phyloP scores from a whole-genome alignment of 2,113 vertebrate species.

The Myrmophylax atrothorax region DNA sequence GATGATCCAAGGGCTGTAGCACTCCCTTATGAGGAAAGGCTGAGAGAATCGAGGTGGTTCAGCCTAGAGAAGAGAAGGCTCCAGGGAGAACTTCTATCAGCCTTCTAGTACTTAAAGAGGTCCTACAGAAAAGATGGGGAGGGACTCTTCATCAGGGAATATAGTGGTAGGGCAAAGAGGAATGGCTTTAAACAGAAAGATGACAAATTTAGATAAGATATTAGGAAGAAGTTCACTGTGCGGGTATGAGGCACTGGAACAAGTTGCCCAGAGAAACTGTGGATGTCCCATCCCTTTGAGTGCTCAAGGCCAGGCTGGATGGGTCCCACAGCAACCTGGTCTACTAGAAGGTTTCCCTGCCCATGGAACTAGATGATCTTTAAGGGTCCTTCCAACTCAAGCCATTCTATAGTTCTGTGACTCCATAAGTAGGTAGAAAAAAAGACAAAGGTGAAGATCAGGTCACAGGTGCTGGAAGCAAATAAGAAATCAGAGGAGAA shows the following conservation, averaged over 20 bases:
- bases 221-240: not conserved
- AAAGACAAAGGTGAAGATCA: not conserved
- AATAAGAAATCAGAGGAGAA: not conserved
- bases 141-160: not conserved
- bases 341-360: not conserved
- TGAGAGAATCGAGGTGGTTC: not conserved
- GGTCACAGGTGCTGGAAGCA: not conserved
- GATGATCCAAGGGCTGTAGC: not conserved
- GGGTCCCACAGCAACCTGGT: not conserved
- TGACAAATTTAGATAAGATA: not conserved
- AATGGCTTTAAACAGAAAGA: not conserved
- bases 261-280: not conserved
- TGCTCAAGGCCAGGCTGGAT: not conserved
- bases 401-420: not conserved
- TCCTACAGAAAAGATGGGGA: not conserved
- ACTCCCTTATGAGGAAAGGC: not conserved
- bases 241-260: not conserved
- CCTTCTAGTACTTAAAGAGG: not conserved
- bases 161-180: not conserved
- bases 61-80: not conserved
- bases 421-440: not conserved
- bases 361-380: not conserved
- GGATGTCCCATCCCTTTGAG: not conserved
- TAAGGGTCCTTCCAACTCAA: not conserved
- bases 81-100: not conserved